Evolutionary conservation across 2,113 vertebrate species (phyloP).

Genomic region (Podarcis muralis): DNA sequence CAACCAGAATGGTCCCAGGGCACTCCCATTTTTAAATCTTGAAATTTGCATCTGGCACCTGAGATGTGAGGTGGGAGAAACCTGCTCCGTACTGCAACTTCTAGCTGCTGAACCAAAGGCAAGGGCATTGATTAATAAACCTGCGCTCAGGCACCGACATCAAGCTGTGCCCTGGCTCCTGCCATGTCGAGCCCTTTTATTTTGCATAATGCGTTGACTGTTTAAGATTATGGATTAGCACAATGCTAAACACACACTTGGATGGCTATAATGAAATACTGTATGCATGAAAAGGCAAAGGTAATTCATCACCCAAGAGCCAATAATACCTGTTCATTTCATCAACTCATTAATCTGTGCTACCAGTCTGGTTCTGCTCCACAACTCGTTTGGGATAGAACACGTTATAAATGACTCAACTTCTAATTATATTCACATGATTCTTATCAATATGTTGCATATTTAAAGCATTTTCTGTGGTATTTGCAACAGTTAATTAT

Average conservation of each 20-base stretch:
- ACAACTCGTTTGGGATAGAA: conserved; percentile 40
- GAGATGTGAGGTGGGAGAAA: neutral
- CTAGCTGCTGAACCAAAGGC: neutral
- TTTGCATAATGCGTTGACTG: conserved; percentile 29
- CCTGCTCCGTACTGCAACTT: neutral
- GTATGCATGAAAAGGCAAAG: conserved; percentile 32
- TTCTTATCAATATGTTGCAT: conserved; percentile 42
- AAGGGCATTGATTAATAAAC: neutral
- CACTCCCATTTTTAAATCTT: too few relatives aligned
- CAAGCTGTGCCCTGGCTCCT: neutral
- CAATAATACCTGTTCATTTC: conserved; percentile 62
- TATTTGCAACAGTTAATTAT: conserved; percentile 26
- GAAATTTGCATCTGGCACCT: neutral
- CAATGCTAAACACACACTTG: conserved; percentile 35
- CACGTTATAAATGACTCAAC: conserved; percentile 55
- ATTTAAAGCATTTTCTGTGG: conserved; percentile 20
- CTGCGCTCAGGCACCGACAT: neutral
- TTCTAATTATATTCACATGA: conserved; percentile 44
- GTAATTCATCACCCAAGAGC: conserved; percentile 60
- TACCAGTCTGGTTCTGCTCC: conserved; percentile 52
- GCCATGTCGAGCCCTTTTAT: neutral
- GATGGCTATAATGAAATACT: conserved; percentile 53
- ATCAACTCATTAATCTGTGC: conserved; percentile 60
- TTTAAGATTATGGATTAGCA: conserved; percentile 40
- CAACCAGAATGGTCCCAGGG: too few relatives aligned